These are phyloP conservation scores for Cyprinus carpio DNA, from an alignment of 2,113 vertebrate species.

Conservation along the genomic window DNA sequence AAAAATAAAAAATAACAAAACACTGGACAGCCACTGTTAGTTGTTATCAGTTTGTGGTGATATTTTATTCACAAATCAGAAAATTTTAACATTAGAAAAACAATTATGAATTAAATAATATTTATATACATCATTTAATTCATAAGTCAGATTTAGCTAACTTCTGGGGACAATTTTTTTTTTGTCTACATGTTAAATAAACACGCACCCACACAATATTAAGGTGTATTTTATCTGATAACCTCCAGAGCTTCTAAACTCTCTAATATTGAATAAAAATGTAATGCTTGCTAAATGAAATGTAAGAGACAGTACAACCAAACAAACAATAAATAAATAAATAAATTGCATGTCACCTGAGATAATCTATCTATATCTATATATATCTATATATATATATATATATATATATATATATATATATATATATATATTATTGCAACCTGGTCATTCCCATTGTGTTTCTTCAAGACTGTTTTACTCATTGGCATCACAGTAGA, in stretches of 20 bases:
- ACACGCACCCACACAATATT: background rate
- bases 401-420: too few species aligned
- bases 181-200: background rate
- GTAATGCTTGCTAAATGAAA: background rate
- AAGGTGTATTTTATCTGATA: conserved; percentile 20
- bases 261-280: background rate
- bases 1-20: background rate
- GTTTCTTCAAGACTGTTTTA: background rate
- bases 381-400: too few species aligned
- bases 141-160: too few species aligned
- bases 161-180: too few species aligned
- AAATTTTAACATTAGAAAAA: background rate
- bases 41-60: background rate
- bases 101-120: background rate
- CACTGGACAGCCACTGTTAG: background rate
- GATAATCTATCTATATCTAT: too few species aligned
- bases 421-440: too few species aligned
- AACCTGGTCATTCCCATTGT: background rate
- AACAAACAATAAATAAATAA: background rate
- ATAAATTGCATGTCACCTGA: background rate
- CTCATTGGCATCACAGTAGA: background rate
- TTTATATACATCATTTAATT: background rate
- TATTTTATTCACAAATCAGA: background rate
- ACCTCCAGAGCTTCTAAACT: conserved; percentile 36
- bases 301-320: background rate